phyloP scores from a whole-genome alignment of 2,113 vertebrate species.

The Athene cunicularia region DNA sequence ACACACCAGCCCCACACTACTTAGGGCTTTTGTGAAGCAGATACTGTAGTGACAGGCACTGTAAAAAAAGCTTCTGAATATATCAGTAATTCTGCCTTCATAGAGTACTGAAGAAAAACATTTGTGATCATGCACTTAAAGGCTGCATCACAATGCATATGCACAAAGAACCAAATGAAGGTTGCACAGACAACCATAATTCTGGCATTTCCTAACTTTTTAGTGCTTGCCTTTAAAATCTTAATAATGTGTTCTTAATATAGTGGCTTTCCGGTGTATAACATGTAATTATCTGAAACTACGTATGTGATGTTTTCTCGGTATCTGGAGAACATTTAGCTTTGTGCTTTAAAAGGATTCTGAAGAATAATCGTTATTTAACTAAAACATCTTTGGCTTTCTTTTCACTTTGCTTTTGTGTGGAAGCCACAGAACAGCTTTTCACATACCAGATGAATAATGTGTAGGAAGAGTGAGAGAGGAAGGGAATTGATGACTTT shows the following conservation, averaged over 20 bases:
- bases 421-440: constrained; percentile 43
- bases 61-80: background rate
- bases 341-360: constrained; percentile 20
- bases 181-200: background rate
- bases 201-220: background rate
- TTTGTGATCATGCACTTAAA: background rate
- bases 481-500: constrained; percentile 19
- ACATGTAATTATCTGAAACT: constrained; percentile 26
- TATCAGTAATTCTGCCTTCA: background rate
- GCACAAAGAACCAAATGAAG: background rate
- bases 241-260: background rate
- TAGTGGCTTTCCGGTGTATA: background rate
- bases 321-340: constrained; percentile 25
- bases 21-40: background rate
- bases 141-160: background rate
- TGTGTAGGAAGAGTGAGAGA: constrained; percentile 55
- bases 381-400: constrained; percentile 42
- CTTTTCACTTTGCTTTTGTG: constrained; percentile 24
- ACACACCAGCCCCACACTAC: background rate
- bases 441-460: constrained; percentile 53
- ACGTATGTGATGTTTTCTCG: background rate
- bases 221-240: background rate
- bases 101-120: background rate
- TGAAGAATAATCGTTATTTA: constrained; percentile 10
- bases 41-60: background rate